Base-by-base conservation (phyloP, 2,797 vertebrate genomes). In the Potorous gilbertii region DNA sequence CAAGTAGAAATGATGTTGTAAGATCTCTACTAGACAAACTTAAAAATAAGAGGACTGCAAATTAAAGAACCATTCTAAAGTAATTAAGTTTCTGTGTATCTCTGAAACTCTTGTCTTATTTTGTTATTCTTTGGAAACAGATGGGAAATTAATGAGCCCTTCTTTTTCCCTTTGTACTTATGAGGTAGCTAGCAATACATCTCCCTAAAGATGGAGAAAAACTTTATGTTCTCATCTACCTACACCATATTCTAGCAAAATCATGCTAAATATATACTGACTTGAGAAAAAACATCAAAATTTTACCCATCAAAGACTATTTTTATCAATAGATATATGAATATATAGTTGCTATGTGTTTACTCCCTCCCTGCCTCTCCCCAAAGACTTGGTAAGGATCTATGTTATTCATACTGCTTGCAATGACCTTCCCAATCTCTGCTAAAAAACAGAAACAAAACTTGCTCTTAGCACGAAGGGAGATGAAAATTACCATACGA, bases 61-160 rank as follows among this genome's bases (percentile, higher is more conserved):
- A 97, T 96, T 97, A 97, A 96, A 96, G 95, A 93, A 97, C 96
- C 55, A 93, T 91, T 97, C 93, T 95, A 96, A 95, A 96, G 50
- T 40, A 94, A 92, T 74, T 91, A 27, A 66, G 29, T n/a, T 56
- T 96, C 92, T 93, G 96, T 96, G 87, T 93, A 46, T 97, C 54
- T 97, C 95, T 94, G 46, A 95, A 46, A 95, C 28, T 87, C 28
- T 27, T 54, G 21, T 89, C 93, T 96, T 56, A 95, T 95, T 97
- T 96, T 14, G 40, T 87, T 46, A 50, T 50, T 87, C 24, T 21
- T 87, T 46, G 21, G 21, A 11, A 87, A 50, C 3, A 87, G 12
- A 27, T 87, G 40, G 9, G 31, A 50, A 50, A 87, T 50, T 50
- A 87, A 46, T 27, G 74, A 87, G 3, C 40, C 24, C 21, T 27